These are phyloP conservation scores for Ichneumoninae sp. DNA, from an alignment of 2,888 invertebrate genomes.

Conservation along the genomic window DNA sequence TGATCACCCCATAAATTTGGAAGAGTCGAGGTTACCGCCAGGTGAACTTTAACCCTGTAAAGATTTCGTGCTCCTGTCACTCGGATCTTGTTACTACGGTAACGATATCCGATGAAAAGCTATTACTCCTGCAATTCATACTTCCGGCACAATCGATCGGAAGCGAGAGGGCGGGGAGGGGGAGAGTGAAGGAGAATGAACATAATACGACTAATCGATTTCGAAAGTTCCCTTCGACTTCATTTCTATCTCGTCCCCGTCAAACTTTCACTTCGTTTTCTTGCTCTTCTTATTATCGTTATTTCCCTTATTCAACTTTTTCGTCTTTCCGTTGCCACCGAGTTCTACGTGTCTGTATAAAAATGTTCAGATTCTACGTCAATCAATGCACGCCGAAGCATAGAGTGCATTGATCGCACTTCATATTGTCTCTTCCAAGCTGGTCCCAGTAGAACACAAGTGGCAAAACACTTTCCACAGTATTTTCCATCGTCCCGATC, in stretches of 20 bases:
- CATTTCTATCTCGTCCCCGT: conserved; percentile 8
- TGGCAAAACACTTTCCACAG: conserved; percentile 72
- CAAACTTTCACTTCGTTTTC: conserved; percentile 60
- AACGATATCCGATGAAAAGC: conserved; percentile 55
- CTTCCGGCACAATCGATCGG: conserved; percentile 36
- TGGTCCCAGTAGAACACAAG: conserved; percentile 24
- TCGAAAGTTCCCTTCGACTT: conserved; percentile 29
- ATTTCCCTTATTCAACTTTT: conserved; percentile 45
- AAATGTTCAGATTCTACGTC: conserved; percentile 61
- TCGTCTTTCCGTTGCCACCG: conserved; percentile 42
- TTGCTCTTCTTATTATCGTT: conserved; percentile 53
- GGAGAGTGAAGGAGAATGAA: neutral
- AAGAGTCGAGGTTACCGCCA: conserved; percentile 23
- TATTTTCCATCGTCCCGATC: conserved; percentile 73
- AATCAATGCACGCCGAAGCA: conserved; percentile 52
- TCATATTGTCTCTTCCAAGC: conserved; percentile 50
- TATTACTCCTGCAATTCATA: neutral
- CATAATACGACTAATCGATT: conserved; percentile 41
- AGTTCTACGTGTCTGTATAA: conserved; percentile 44
- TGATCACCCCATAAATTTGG: conserved; percentile 48
- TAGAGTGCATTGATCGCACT: conserved; percentile 45
- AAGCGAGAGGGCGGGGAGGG: conserved; percentile 4
- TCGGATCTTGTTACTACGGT: conserved; percentile 54
- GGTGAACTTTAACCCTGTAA: conserved; percentile 46
- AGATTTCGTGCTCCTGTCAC: conserved; percentile 43